phyloP scores from a whole-genome alignment of 2,888 invertebrate species.

The Syrphus vitripennis region DNA sequence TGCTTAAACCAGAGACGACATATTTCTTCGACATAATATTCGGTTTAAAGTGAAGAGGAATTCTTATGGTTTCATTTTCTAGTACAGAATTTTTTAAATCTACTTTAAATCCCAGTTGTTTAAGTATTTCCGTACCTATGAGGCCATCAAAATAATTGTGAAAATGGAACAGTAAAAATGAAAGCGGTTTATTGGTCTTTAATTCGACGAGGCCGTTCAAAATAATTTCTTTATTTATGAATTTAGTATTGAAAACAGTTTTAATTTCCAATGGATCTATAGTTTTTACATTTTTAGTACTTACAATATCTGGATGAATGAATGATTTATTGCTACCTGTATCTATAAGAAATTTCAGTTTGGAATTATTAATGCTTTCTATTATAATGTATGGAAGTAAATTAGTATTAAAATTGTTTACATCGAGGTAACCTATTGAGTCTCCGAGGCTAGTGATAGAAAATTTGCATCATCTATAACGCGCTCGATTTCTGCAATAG shows the following conservation, averaged over 20 bases:
- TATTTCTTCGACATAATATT: constrained; percentile 3
- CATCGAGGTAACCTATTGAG: neutral
- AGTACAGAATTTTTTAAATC: neutral
- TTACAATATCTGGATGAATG: neutral
- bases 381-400: neutral
- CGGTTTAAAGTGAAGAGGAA: neutral
- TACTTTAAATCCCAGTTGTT: neutral
- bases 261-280: neutral
- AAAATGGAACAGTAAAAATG: neutral
- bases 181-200: neutral
- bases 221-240: neutral
- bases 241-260: neutral
- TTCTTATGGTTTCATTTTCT: neutral
- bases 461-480: neutral
- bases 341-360: neutral
- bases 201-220: neutral
- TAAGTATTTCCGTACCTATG: constrained; percentile 8
- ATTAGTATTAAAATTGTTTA: neutral
- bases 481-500: neutral
- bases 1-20: neutral
- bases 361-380: neutral
- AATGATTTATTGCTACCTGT: neutral
- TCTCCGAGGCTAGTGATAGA: neutral
- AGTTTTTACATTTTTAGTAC: neutral
- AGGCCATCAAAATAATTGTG: neutral